Conservation (phyloP, 2,888 invertebrate genomes). For the Drosophila ezoana region DNA sequence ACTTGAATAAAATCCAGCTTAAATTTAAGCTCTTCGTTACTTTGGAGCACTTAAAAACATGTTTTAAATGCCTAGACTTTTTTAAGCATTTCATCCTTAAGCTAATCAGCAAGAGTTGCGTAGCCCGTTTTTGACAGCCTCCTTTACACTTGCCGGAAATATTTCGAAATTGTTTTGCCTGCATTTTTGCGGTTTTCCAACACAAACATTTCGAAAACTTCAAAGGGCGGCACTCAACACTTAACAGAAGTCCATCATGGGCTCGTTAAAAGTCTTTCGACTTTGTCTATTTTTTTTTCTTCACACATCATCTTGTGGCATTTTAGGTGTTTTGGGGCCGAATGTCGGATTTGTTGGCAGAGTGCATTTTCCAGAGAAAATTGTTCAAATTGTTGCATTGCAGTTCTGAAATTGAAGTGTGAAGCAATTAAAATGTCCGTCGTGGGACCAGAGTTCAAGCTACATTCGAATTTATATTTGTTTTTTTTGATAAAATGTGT, state of each 20-base stretch:
- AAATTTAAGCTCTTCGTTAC: too few relatives aligned
- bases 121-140: neutral
- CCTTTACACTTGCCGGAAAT: neutral
- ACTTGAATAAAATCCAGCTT: too few relatives aligned
- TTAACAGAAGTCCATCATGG: conserved; percentile 12
- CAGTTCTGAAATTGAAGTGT: conserved; percentile 13
- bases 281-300: conserved; percentile 10
- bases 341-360: neutral
- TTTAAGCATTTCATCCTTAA: too few relatives aligned
- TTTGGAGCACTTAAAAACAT: too few relatives aligned
- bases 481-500: neutral
- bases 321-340: conserved; percentile 24
- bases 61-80: too few relatives aligned
- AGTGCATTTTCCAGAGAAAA: conserved; percentile 32
- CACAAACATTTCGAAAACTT: conserved; percentile 8
- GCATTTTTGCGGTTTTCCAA: neutral
- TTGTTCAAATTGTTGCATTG: conserved; percentile 15
- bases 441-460: neutral
- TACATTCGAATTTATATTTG: neutral
- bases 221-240: conserved; percentile 15
- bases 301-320: conserved; percentile 44
- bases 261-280: conserved; percentile 8
- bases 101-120: too few relatives aligned
- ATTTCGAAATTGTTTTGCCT: neutral
- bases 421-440: conserved; percentile 61